Evolutionary conservation across 2,797 vertebrate species (phyloP), one percentile per base, ranked within the genome.

Genomic region (Danio aesculapii): DNA sequence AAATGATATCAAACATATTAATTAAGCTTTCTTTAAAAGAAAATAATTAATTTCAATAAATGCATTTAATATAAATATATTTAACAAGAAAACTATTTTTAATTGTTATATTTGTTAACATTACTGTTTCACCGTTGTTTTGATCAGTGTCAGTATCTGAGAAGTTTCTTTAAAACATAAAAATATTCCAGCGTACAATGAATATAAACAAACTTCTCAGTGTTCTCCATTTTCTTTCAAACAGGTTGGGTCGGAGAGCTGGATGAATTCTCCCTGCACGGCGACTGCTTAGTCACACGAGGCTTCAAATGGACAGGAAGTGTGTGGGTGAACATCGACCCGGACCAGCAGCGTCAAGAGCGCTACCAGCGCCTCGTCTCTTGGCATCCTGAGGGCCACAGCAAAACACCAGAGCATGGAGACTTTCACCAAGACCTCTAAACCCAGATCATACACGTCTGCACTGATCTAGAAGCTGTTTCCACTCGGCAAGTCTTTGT

Each of bases 321-420:
- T 92, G 97, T 96, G 91, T 99, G 98, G 97, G 95, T 99, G 86
- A 99, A 99, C 1, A 95, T 99, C 69, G 97, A 99, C 86, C 97
- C 97, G 46, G 96, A 97, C 86, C 91, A 93, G 73, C 88, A 90
- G 72, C 94, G 95, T 49, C 98, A 99, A 92, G 94, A 93, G 68
- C 94, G 91, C 77, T 99, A 96, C 92, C 97, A 98, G 92, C 95
- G 95, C 89, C 88, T 93, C 75, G 89, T 94, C 66, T 88, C 89
- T 62, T 90, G 82, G 66, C 67, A 76, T 46, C 80, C 79, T 14
- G 43, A 81, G 1, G 75, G 16, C 21, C 72, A 77, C 30, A 50
- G n/a, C 16, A 55, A 13, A 59, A 59, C 12, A 14, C 17, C 63
- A 1, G 68, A 79, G 39, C 94, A 95, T 88, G 90, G 86, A 21